Conservation (phyloP, 2,113 vertebrate genomes). For the Urocolius indicus region DNA sequence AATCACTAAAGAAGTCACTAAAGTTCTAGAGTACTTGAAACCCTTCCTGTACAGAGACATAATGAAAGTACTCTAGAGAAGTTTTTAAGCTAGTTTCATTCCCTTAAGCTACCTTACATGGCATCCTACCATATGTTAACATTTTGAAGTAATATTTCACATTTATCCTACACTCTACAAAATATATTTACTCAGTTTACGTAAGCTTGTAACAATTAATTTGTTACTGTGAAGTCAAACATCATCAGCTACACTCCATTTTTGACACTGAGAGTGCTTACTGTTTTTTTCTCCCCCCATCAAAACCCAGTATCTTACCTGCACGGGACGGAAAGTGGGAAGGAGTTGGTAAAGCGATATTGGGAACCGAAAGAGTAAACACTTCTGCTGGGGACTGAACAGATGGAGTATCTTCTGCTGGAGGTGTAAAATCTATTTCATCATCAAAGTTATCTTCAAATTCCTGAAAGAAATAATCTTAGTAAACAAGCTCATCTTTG, state of each 20-base stretch:
- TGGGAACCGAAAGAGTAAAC: constrained; percentile 93
- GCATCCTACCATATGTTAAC: background rate
- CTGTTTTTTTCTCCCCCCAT: background rate
- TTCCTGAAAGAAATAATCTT: constrained; percentile 77
- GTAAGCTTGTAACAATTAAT: background rate
- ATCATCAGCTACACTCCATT: background rate
- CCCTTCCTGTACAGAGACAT: background rate
- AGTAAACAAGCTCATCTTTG: background rate
- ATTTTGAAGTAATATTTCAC: background rate
- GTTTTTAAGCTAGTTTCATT: background rate
- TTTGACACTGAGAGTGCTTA: background rate
- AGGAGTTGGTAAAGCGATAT: constrained; percentile 86
- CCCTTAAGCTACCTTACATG: background rate
- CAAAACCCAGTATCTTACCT: constrained; percentile 75
- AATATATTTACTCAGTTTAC: background rate
- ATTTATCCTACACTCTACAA: background rate
- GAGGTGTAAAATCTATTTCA: constrained; percentile 97
- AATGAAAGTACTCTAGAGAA: background rate
- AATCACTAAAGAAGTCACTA: background rate
- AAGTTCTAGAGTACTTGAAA: background rate
- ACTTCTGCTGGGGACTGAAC: constrained; percentile 94
- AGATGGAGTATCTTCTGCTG: constrained; percentile 97
- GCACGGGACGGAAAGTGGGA: constrained; percentile 86
- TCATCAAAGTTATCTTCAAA: constrained; percentile 99
- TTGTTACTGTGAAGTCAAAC: background rate